Conservation (phyloP, 1,140 invertebrate genomes). For the Cotesia vestalis region DNA sequence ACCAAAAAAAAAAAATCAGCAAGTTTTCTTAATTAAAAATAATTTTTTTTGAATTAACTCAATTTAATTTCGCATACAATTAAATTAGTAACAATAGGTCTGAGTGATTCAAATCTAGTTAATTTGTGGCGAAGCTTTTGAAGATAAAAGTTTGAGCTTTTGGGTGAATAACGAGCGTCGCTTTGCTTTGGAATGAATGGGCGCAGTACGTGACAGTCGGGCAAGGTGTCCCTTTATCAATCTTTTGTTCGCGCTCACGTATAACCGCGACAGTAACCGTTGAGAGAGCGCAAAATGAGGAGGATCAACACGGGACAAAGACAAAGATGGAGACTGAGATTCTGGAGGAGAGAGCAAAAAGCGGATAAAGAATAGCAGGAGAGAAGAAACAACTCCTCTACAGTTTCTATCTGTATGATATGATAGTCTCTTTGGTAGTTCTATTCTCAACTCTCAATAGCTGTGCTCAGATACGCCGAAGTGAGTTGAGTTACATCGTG, state of each 20-base stretch:
- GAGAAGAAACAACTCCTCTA: not conserved
- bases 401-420: too few relatives aligned
- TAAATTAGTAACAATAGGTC: too few relatives aligned
- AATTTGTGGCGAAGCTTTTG: too few relatives aligned
- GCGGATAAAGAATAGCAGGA: not conserved
- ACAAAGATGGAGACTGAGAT: not conserved
- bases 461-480: too few relatives aligned
- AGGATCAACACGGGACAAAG: not conserved
- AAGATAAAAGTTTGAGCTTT: not conserved
- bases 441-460: too few relatives aligned
- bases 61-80: too few relatives aligned
- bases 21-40: too few relatives aligned
- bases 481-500: too few relatives aligned
- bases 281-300: not conserved
- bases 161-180: conserved; percentile 27
- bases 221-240: conserved; percentile 28
- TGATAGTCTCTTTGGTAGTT: too few relatives aligned
- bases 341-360: not conserved
- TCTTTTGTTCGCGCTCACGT: conserved; percentile 27
- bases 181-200: conserved; percentile 24
- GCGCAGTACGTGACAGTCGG: conserved; percentile 16
- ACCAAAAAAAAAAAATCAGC: too few relatives aligned
- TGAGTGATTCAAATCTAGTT: too few relatives aligned
- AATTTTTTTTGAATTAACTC: too few relatives aligned
- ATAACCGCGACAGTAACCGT: not conserved